Evolutionary conservation across 2,888 invertebrate genomes (phyloP).

Genomic region (Oscheius sp.): DNA sequence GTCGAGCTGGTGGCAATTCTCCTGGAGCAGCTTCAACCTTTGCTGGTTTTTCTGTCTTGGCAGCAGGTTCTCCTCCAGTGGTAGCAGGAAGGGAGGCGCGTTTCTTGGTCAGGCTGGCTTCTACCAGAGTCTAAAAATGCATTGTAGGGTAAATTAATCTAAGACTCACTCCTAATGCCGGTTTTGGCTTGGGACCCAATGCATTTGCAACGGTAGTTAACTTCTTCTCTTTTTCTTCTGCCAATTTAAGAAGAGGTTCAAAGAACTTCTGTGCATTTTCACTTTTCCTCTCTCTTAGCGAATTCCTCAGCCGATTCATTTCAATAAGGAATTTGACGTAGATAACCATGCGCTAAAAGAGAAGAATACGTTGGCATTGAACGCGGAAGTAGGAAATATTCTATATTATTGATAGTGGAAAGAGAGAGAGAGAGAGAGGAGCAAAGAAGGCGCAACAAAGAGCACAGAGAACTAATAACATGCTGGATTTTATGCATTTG

Average conservation of each 20-base stretch:
- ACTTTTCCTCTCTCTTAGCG: slow-evolving; percentile 47
- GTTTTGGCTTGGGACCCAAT: background rate
- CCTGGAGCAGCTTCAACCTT: background rate
- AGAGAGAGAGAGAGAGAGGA: background rate
- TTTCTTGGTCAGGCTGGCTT: slow-evolving; percentile 7
- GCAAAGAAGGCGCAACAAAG: slow-evolving; percentile 14
- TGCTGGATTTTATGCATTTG: slow-evolving; percentile 12
- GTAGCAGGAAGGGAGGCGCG: background rate
- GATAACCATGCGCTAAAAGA: slow-evolving; percentile 54
- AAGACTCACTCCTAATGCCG: slow-evolving; percentile 15
- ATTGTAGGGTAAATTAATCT: background rate
- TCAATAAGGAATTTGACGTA: slow-evolving; percentile 56
- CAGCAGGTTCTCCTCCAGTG: background rate
- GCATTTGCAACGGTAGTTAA: slow-evolving; percentile 35
- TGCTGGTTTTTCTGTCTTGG: background rate
- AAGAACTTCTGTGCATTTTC: slow-evolving; percentile 56
- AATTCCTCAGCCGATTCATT: slow-evolving; percentile 51
- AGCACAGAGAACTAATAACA: slow-evolving; percentile 15
- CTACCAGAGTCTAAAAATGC: background rate
- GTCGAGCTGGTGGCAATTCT: background rate
- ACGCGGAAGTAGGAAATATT: background rate
- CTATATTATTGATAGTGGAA: slow-evolving; percentile 1
- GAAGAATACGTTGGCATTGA: background rate
- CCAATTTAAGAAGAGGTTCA: slow-evolving; percentile 54
- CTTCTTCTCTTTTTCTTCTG: slow-evolving; percentile 50